Conservation (phyloP, 2,888 invertebrate genomes). For the Synanthedon formicaeformis region DNA sequence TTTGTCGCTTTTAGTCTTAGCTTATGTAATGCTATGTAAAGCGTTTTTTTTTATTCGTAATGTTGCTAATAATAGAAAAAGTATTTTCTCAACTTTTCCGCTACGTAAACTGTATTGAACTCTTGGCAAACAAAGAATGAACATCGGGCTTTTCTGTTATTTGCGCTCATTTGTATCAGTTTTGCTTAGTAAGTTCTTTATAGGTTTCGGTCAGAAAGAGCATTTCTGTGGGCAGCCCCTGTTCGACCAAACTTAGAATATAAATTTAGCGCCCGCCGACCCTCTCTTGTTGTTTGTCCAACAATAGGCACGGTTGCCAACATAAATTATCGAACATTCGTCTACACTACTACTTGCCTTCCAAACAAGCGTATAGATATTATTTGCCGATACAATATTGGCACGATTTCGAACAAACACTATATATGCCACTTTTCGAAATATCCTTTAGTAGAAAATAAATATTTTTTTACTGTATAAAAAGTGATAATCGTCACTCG, state of each 20-base stretch:
- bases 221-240: constrained; percentile 30
- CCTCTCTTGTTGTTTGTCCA: constrained; percentile 36
- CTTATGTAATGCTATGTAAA: no score
- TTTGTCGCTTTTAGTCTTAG: no score
- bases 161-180: constrained; percentile 39
- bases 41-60: no score
- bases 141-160: constrained; percentile 22
- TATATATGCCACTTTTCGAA: no score
- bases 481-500: no score
- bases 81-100: constrained; percentile 4
- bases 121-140: constrained; percentile 23
- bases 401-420: no score
- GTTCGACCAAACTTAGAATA: constrained; percentile 47
- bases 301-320: constrained; percentile 47
- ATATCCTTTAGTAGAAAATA: no score
- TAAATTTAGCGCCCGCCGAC: constrained; percentile 43
- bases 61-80: no score
- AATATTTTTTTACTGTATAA: no score
- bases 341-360: constrained; percentile 33
- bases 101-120: constrained; percentile 13
- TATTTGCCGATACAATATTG: constrained; percentile 25
- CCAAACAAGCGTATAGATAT: constrained; percentile 31
- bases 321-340: constrained; percentile 55
- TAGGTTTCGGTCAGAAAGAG: constrained; percentile 26
- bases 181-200: constrained; percentile 36